Conservation (phyloP, 2,113 vertebrate species). For the Alethe castanea region DNA sequence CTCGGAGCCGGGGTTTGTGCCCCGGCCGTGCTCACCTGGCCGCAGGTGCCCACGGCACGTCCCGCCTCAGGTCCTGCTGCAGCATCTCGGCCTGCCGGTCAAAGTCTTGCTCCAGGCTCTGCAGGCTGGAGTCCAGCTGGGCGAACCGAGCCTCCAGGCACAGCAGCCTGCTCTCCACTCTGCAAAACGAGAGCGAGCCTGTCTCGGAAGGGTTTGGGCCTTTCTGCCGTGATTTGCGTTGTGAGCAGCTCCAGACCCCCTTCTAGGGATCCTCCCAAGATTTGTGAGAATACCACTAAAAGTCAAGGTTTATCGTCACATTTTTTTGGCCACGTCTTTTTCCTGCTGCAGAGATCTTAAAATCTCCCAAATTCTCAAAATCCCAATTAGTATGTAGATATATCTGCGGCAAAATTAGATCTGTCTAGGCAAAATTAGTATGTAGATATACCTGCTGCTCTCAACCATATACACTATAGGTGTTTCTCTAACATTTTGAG, state of each 20-base stretch:
- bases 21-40: conserved; percentile 57
- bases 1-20: neutral
- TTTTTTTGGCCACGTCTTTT: neutral
- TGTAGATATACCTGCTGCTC: fast-evolving
- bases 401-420: no score
- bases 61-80: neutral
- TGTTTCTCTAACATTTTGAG: neutral
- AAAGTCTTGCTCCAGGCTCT: conserved; percentile 54
- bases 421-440: neutral
- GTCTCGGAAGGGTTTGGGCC: neutral
- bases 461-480: neutral
- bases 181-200: neutral
- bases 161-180: conserved; percentile 70
- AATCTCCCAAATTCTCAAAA: neutral
- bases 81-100: conserved; percentile 27
- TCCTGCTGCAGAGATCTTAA: neutral
- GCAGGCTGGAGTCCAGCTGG: conserved; percentile 61
- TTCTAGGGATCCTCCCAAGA: neutral
- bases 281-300: neutral
- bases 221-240: neutral
- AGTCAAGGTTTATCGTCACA: neutral
- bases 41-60: neutral
- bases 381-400: no score
- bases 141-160: conserved; percentile 64
- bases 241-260: neutral